Evolutionary conservation across 2,797 vertebrate species (phyloP), one percentile per base, ranked within the genome.

Genomic region (Hypotaenidia philippensis): DNA sequence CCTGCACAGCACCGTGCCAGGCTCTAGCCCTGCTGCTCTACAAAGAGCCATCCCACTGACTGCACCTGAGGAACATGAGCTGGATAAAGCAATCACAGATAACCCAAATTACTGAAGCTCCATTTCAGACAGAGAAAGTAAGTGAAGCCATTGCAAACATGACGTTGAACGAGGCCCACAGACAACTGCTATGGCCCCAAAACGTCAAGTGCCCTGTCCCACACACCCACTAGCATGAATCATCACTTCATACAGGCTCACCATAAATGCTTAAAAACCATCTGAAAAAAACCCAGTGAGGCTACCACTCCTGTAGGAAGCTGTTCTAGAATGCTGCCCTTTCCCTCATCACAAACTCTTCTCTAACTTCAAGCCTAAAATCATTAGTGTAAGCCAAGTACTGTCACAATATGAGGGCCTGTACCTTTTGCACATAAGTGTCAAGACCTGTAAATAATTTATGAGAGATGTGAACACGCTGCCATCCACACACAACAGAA

Each of bases 371-470:
- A 64, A 57, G n/a, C 21, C n/a, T 61, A 23, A 68, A 75, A 57
- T 74, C 12, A 45, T 61, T 65, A 57, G 57, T 22, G 2, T 49
- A 72, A 72, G 56, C 26, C 40, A 26, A 53, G 14, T n/a, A 36
- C 9, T 11, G 18, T 12, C 56, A 85, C 45, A 59, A 27, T 25
- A 57, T 0, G 5, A 45, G 29, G 40, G 13, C 26, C 18, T 74
- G 47, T n/a, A 52, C 29, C 8, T 71, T 41, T 72, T 72, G 41
- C 66, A 76, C 2, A 1, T 13, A 69, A 47, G 7, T 20, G 5
- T 64, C 15, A 19, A 66, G 45, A 55, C 15, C 47, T 40, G 29
- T 65, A 83, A 86, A 93, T 91, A 36, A 74, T 80, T 91, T 60
- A 70, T 47, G 77, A 27, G 55, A 65, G 32, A 70, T 17, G 29